Percentiles rank a stretch among this genome's conserved stretches.
phyloP scores from a whole-genome alignment of 2,888 invertebrate species.

The Miltochrista miniata region DNA sequence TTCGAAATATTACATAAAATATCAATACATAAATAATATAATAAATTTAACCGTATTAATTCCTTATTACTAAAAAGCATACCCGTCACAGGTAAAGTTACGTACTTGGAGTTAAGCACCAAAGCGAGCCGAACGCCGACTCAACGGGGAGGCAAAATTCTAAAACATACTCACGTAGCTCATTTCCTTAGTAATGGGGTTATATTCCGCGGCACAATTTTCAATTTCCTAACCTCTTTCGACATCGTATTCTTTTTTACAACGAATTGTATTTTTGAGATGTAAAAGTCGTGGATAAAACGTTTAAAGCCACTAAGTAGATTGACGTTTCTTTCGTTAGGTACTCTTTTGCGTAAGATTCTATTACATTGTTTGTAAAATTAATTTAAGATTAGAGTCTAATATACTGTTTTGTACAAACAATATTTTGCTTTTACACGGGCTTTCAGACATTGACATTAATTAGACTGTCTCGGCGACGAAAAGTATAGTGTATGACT shows the following conservation, averaged over 20 bases:
- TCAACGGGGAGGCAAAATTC: constrained; percentile 50
- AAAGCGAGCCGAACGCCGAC: constrained; percentile 11
- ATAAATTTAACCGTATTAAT: constrained; percentile 18
- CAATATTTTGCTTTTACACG: too few relatives aligned
- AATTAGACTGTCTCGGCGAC: too few relatives aligned
- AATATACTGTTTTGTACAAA: too few relatives aligned
- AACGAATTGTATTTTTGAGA: constrained; percentile 51
- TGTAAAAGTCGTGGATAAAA: constrained; percentile 38
- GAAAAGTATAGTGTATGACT: too few relatives aligned
- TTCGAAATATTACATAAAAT: constrained; percentile 14
- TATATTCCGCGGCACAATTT: constrained; percentile 79
- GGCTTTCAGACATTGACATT: too few relatives aligned
- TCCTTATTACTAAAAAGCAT: constrained; percentile 28
- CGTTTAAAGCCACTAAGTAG: constrained; percentile 23
- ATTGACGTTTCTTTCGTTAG: neutral
- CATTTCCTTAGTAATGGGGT: constrained; percentile 81
- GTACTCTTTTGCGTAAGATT: neutral
- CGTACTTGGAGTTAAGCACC: constrained; percentile 12
- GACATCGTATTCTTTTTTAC: constrained; percentile 63
- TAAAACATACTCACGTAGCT: constrained; percentile 77
- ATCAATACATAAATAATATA: constrained; percentile 23
- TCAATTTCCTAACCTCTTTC: constrained; percentile 80
- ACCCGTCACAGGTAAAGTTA: constrained; percentile 27
- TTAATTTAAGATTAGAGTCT: too few relatives aligned
- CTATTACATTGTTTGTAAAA: neutral